These are phyloP conservation scores for Drosophila cyrtoloma DNA, from an alignment of 2,888 invertebrate species.

Conservation along the genomic window DNA sequence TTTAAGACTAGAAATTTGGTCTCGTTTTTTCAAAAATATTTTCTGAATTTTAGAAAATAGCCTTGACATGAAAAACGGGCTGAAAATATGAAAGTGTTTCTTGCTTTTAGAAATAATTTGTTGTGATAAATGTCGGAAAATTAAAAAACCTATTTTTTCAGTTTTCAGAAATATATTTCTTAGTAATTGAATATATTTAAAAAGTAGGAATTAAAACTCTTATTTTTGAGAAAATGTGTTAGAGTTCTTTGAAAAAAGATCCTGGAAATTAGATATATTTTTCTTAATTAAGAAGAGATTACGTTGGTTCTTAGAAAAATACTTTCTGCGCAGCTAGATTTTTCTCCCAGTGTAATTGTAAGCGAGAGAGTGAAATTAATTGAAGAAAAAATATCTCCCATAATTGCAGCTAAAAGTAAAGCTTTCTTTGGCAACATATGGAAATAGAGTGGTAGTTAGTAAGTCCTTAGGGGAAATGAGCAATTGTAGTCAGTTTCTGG, in stretches of 20 bases:
- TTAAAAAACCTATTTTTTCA: not conserved
- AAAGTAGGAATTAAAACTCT: not conserved
- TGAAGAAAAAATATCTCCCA: too few relatives aligned
- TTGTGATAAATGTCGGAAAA: not conserved
- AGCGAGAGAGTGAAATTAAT: too few relatives aligned
- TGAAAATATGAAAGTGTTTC: not conserved
- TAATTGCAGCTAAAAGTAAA: too few relatives aligned
- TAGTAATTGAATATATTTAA: not conserved
- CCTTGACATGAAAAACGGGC: not conserved
- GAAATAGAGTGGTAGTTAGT: not conserved
- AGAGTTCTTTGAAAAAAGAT: not conserved
- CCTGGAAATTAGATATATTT: not conserved
- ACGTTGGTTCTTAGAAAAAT: not conserved
- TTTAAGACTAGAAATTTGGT: not conserved
- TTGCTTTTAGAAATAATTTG: not conserved
- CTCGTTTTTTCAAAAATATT: not conserved
- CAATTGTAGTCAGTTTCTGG: constrained; percentile 1
- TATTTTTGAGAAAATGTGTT: not conserved
- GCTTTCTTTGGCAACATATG: not conserved
- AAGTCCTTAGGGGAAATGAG: not conserved
- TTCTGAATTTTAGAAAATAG: not conserved
- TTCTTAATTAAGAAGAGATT: not conserved
- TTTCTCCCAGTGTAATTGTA: too few relatives aligned
- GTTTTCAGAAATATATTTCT: not conserved
- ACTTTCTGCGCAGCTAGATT: not conserved